phyloP scores from a whole-genome alignment of 1,140 invertebrate genomes.

The Bombus consobrinus region DNA sequence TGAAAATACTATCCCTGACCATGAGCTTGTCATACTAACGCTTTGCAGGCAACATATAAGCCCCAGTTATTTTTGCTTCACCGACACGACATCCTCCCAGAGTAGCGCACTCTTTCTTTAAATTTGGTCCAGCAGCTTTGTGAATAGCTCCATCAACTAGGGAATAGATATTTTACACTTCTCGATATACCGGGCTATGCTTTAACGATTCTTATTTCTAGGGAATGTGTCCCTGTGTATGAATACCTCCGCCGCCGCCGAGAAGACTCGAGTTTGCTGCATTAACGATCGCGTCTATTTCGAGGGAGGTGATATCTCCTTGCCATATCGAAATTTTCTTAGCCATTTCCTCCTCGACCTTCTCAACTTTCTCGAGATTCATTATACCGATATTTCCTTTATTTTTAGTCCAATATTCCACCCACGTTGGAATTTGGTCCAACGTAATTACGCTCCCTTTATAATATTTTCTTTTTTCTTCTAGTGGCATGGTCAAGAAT shows the following conservation, averaged over 20 bases:
- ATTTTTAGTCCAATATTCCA: slow-evolving; percentile 81
- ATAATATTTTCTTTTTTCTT: slow-evolving; percentile 84
- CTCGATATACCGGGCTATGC: neutral
- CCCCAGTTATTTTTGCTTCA: slow-evolving; percentile 91
- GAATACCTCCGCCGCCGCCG: slow-evolving; percentile 90
- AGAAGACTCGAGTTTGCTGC: slow-evolving; percentile 92
- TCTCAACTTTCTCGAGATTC: slow-evolving; percentile 73
- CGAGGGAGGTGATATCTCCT: slow-evolving; percentile 94
- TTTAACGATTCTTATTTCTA: neutral
- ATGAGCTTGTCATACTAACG: slow-evolving; percentile 81
- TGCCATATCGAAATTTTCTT: slow-evolving; percentile 87
- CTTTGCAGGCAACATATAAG: slow-evolving; percentile 90
- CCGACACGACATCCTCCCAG: slow-evolving; percentile 90
- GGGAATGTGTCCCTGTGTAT: neutral
- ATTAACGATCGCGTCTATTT: slow-evolving; percentile 96
- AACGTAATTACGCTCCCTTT: slow-evolving; percentile 80
- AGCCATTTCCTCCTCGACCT: slow-evolving; percentile 81
- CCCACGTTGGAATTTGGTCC: slow-evolving; percentile 85
- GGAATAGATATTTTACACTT: slow-evolving; percentile 55
- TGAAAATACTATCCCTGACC: neutral
- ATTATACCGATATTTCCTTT: slow-evolving; percentile 74
- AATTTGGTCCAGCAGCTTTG: slow-evolving; percentile 86
- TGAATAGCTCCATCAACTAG: slow-evolving; percentile 94
- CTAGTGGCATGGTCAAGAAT: slow-evolving; percentile 82
- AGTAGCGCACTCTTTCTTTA: slow-evolving; percentile 88